phyloP scores from a whole-genome alignment of 2,113 vertebrate genomes.

The Jacana jacana region DNA sequence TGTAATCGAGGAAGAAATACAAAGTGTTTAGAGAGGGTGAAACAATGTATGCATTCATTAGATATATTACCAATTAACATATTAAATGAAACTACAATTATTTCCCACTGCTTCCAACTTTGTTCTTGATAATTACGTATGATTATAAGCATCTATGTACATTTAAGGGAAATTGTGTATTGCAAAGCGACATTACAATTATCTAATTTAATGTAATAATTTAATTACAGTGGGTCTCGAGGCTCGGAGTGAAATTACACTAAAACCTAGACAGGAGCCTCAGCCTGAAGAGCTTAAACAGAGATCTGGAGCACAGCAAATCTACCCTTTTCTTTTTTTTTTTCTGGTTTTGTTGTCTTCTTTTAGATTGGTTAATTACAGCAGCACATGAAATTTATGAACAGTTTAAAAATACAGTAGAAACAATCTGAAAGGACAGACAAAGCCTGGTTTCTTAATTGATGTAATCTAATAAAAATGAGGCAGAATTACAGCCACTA shows the following conservation, averaged over 20 bases:
- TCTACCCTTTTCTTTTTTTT: neutral
- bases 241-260: neutral
- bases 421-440: constrained; percentile 34
- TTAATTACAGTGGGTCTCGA: neutral
- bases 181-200: neutral
- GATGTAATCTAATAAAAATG: constrained; percentile 49
- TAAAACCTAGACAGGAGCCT: neutral
- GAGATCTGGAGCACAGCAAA: neutral
- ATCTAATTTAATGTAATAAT: constrained; percentile 8
- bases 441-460: constrained; percentile 49
- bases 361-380: constrained; percentile 18
- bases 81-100: constrained; percentile 1
- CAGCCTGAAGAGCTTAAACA: neutral
- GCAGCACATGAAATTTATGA: constrained; percentile 19
- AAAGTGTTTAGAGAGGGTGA: neutral
- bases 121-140: neutral
- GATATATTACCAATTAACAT: neutral
- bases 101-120: neutral
- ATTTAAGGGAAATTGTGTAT: neutral
- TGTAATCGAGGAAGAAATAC: neutral
- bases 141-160: neutral
- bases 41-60: neutral
- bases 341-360: neutral
- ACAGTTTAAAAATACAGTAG: constrained; percentile 1
- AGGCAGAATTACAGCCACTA: constrained; percentile 38